A percentile compares a stretch with the other conserved stretches of the same genome.
Conservation (phyloP, 1,140 invertebrate genomes). For the Hetaerina americana region DNA sequence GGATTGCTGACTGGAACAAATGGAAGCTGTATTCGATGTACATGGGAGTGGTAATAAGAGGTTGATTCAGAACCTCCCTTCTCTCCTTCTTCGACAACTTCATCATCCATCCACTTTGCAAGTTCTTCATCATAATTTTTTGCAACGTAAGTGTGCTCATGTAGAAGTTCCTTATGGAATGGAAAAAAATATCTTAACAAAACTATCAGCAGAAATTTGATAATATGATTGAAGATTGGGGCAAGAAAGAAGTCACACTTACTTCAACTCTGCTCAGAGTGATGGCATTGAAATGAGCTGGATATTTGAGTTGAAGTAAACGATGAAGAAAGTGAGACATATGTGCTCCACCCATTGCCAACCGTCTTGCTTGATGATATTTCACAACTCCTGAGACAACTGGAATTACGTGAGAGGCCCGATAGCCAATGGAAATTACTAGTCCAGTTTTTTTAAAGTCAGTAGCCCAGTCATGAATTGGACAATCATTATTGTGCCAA, state of each 20-base stretch:
- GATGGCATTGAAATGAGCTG: constrained; percentile 74
- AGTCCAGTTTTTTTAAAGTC: constrained; percentile 38
- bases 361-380: constrained; percentile 53
- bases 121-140: constrained; percentile 67
- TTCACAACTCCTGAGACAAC: constrained; percentile 56
- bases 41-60: constrained; percentile 72
- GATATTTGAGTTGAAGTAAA: constrained; percentile 87
- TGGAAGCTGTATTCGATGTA: constrained; percentile 73
- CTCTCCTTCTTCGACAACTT: neutral
- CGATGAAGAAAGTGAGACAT: constrained; percentile 75
- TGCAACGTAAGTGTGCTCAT: constrained; percentile 64
- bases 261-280: constrained; percentile 75
- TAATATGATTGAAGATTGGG: too few species aligned
- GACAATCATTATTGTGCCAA: constrained; percentile 47
- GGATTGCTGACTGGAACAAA: constrained; percentile 40
- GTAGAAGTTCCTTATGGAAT: constrained; percentile 57
- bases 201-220: neutral
- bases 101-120: constrained; percentile 54
- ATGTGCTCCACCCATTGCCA: constrained; percentile 79
- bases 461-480: constrained; percentile 5
- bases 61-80: constrained; percentile 15
- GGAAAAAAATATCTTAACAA: neutral
- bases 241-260: too few species aligned
- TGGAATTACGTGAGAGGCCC: constrained; percentile 78
- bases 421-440: constrained; percentile 74